Base-by-base conservation (phyloP, 2,113 vertebrate genomes). In the Perca flavescens region DNA sequence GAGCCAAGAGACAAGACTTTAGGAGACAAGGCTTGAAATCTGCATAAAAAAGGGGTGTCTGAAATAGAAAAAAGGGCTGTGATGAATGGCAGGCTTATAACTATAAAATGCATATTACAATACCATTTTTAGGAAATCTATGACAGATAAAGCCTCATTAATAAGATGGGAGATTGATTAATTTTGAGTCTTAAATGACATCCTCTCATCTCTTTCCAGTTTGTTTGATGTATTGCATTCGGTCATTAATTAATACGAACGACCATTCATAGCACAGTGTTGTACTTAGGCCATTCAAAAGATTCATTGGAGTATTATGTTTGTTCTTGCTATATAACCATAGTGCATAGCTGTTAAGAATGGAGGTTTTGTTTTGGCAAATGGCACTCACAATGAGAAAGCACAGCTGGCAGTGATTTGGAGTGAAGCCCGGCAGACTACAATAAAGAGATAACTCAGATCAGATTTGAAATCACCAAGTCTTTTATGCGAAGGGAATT, bases 401-500 rank as follows among this genome's bases (percentile, higher is more conserved):
- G 70, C 77, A 72, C 83, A 87, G 65, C 79, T 82, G 80, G 62
- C 79, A 64, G 47, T 21, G 72, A 80, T 83, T 86, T 76, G 68
- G 74, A 88, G 64, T 64, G 50, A 80, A 84, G 77, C 87, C 84
- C 73, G 31, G 40, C 74, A 69, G 79, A 70, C 76, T 52, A 82
- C 71, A 88, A 89, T 79, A 53, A 67, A 80, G 73, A 90, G 82
- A 90, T 81, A 83, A 83, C 49, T 76, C 82, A 3, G 63, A 90
- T 92, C 82, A 88, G 84, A 87, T 89, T 73, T 85, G 70, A 74
- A 83, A 86, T 88, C 74, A 17, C 53, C 3, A 64, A 84, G 74
- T 85, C 81, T 86, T 88, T 91, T 83, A 80, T 88, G 58, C 53
- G 40, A 82, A 78, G 79, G 77, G 85, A 85, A 84, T 87, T 84